Base-by-base conservation (phyloP, 2,888 invertebrate genomes). In the Drosophila picticornis region DNA sequence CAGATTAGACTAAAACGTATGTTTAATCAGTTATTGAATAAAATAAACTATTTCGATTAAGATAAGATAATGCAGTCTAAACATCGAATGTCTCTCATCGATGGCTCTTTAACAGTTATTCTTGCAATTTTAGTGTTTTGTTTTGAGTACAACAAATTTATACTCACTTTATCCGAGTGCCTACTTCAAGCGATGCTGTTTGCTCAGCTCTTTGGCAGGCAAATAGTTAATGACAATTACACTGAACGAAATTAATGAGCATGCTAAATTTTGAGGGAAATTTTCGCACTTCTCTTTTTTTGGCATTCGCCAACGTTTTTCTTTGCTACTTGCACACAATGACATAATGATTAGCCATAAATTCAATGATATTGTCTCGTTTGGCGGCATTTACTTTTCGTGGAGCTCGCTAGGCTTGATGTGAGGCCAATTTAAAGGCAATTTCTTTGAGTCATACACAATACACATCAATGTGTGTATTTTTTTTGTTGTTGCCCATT, bases 361-460 rank as follows among this genome's bases (percentile, higher is more conserved):
- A 86, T 86, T 83, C 19, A 79, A 70, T 62, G 55, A 62, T 67
- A 67, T 50, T 57, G 10, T 52, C 29, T 31, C 43, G 40, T 50
- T 65, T 57, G 59, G 36, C 36, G 72, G 34, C 19, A n/a, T 48
- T 52, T 38, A 50, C 58, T 69, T 70, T 55, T 65, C 46, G 63
- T 53, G 48, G 29, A 52, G 36, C 70, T 67, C 53, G 69, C 68
- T 63, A 50, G 56, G 67, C 75, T 61, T 75, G 72, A 81, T 82
- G 69, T 65, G 52, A 46, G 68, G 50, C 71, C 84, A 89, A 89
- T 87, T 87, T 89, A 87, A 89, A 81, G 87, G 72, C 86, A 80
- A 87, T 87, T 87, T 83, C 70, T 81, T 53, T 32, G 62, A 53
- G 65, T 72, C 72, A 64, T 59, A 38, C 43, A 25, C 16, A 36